Percentiles rank a stretch among this genome's conserved stretches.
Evolutionary conservation across 2,113 vertebrate genomes (phyloP).

Genomic region (Seriola quinqueradiata): DNA sequence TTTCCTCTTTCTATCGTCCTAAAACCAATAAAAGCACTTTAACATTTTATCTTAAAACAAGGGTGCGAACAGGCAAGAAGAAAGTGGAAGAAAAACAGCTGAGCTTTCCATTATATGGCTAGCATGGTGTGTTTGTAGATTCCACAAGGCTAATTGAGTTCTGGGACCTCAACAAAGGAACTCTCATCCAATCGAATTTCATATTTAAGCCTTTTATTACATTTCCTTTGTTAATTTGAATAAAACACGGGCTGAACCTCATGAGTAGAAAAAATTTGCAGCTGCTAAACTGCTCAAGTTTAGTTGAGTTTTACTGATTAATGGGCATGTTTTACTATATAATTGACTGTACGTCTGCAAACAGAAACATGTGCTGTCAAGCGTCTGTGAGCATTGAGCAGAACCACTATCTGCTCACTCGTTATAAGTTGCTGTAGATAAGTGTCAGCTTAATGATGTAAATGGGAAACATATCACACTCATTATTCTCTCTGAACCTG

Average conservation of each 20-base stretch:
- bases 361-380: background rate
- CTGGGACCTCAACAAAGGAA: slow-evolving; percentile 53
- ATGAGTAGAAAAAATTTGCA: slow-evolving; percentile 1
- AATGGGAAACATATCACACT: slow-evolving; percentile 27
- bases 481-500: slow-evolving; percentile 6
- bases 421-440: background rate
- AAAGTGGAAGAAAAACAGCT: slow-evolving; percentile 26
- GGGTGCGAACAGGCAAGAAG: slow-evolving; percentile 7
- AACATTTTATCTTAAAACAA: slow-evolving; percentile 52
- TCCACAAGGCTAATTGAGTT: slow-evolving; percentile 69
- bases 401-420: background rate
- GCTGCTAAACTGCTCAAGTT: slow-evolving; percentile 5
- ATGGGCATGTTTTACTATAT: slow-evolving; percentile 16
- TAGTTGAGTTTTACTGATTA: slow-evolving; percentile 22
- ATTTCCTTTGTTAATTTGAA: slow-evolving; percentile 43
- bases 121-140: slow-evolving; percentile 50
- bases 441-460: slow-evolving; percentile 10
- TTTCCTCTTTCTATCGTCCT: slow-evolving; percentile 8
- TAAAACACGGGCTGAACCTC: slow-evolving; percentile 22
- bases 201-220: slow-evolving; percentile 23
- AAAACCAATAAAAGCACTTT: slow-evolving; percentile 27
- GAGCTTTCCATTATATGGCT: slow-evolving; percentile 38
- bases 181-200: slow-evolving; percentile 53
- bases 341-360: background rate
- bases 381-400: background rate